Percentiles rank a stretch among this genome's conserved stretches.
Evolutionary conservation across 2,888 invertebrate species (phyloP).

Genomic region (Nasonia oneida): DNA sequence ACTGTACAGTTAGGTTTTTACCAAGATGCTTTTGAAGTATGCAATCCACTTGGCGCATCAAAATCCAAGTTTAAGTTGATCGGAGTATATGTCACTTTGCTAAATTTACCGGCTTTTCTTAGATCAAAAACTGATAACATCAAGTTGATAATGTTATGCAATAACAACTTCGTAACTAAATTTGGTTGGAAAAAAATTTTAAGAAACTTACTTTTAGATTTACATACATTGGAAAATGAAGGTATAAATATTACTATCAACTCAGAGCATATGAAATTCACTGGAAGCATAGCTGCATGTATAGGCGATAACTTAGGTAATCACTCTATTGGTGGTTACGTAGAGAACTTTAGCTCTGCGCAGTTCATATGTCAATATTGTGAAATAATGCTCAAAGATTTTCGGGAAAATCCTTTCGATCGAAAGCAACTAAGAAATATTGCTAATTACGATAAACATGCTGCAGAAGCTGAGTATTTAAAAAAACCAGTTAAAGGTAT

Average conservation of each 20-base stretch:
- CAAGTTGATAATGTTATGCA: slow-evolving; percentile 57
- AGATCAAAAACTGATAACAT: slow-evolving; percentile 63
- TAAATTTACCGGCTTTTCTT: slow-evolving; percentile 15
- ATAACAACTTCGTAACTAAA: slow-evolving; percentile 65
- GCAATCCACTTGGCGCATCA: slow-evolving; percentile 18
- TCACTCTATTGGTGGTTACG: slow-evolving; percentile 19
- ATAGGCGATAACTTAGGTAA: too few relatives aligned
- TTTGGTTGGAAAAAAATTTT: slow-evolving; percentile 1
- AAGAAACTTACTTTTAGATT: slow-evolving; percentile 64
- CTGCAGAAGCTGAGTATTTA: slow-evolving; percentile 28
- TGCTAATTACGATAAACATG: slow-evolving; percentile 39
- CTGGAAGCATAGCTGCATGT: too few relatives aligned
- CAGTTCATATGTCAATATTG: slow-evolving; percentile 66
- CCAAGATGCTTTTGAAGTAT: slow-evolving; percentile 34
- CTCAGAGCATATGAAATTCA: too few relatives aligned
- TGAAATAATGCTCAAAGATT: slow-evolving; percentile 46
- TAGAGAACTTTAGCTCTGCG: slow-evolving; percentile 65
- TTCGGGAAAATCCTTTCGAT: neutral
- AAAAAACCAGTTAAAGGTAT: slow-evolving; percentile 62
- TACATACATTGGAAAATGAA: slow-evolving; percentile 65
- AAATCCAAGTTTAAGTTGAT: slow-evolving; percentile 8
- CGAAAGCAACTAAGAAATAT: slow-evolving; percentile 36
- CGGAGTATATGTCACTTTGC: neutral
- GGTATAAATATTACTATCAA: too few relatives aligned
- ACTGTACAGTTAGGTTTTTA: neutral